Evolutionary conservation across 2,113 vertebrate species (phyloP), one percentile per base, ranked within the genome.

Genomic region (Clupea harengus): DNA sequence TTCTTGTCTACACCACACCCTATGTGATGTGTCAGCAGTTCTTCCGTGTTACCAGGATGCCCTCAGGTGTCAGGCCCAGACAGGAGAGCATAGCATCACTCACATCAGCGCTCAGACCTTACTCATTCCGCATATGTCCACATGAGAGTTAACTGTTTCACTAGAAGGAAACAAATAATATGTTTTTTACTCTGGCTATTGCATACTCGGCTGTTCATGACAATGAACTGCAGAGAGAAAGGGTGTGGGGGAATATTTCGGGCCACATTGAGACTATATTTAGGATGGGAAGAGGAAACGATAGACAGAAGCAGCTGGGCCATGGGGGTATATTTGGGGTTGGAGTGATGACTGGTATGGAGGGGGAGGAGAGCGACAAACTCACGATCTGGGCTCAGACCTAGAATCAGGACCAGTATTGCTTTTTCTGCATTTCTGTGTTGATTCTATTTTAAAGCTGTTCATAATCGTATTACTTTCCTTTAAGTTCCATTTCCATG

Each of bases 271-370:
- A 83, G 90, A 88, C 89, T 95, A 95, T 95, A 95, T 95, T 94
- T 94, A 94, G 92, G 50, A 85, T 75, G 85, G 64, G 86, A 88
- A 83, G 60, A 91, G 90, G 89, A 88, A 92, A 88, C 87, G 94
- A 95, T 83, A 87, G 94, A 94, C 93, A 89, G 93, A 88, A 75
- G 90, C 94, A 95, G 94, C 94, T 94, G 95, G 85, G 85, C 13
- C 13, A 39, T 4, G 72, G 32, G 72, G 72, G 64, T 78, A 78
- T 78, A 78, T 78, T 78, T 78, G 72, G 72, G 72, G 4, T 32
- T 11, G 72, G 72, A 78, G 28, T 32, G 72, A 17, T 17, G 28
- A 28, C 72, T 39, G 13, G 72, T 15, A 39, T 39, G 32, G 72
- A 5, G 28, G 45, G 28, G 57, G 81, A 86, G 83, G 81, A 39